These are phyloP conservation scores for Syngnathus rostellatus DNA, from an alignment of 2,797 vertebrate genomes.

Conservation along the genomic window DNA sequence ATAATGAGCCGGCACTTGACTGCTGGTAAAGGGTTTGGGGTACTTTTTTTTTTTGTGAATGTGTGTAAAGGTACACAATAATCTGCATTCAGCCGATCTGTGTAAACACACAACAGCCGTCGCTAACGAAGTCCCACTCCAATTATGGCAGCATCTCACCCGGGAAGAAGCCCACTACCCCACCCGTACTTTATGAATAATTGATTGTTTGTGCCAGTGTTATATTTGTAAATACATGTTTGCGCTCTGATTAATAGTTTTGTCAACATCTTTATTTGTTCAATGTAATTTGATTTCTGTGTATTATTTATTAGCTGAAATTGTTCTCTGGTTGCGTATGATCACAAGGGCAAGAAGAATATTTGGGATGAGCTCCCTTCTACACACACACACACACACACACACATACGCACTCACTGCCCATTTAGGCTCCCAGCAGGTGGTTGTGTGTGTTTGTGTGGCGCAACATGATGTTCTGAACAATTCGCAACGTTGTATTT, in stretches of 20 bases:
- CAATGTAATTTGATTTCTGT: conserved; percentile 67
- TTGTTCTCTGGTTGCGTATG: conserved; percentile 47
- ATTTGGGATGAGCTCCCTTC: conserved; percentile 33
- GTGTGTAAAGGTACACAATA: conserved; percentile 12
- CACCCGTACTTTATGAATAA: conserved; percentile 70
- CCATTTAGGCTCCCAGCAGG: not conserved
- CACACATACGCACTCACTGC: not conserved
- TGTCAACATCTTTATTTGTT: conserved; percentile 67
- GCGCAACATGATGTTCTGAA: not conserved
- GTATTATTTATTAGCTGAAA: conserved; percentile 65
- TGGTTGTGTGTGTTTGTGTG: not conserved
- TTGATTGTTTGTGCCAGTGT: conserved; percentile 68
- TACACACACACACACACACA: not conserved
- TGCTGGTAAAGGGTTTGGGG: conserved; percentile 58
- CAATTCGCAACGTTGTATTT: not conserved
- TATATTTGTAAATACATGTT: conserved; percentile 69
- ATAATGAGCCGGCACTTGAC: conserved; percentile 63
- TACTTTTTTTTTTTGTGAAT: conserved; percentile 14
- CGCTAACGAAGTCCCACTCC: conserved; percentile 61
- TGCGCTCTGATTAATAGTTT: conserved; percentile 67
- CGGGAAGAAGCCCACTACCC: conserved; percentile 68
- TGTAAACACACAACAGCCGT: conserved; percentile 28
- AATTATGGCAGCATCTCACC: conserved; percentile 72
- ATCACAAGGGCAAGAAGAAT: conserved; percentile 42
- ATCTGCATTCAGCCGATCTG: conserved; percentile 18